Percentiles rank a stretch among this genome's conserved stretches.
phyloP scores from a whole-genome alignment of 2,888 invertebrate species.

The Macropis europaea region DNA sequence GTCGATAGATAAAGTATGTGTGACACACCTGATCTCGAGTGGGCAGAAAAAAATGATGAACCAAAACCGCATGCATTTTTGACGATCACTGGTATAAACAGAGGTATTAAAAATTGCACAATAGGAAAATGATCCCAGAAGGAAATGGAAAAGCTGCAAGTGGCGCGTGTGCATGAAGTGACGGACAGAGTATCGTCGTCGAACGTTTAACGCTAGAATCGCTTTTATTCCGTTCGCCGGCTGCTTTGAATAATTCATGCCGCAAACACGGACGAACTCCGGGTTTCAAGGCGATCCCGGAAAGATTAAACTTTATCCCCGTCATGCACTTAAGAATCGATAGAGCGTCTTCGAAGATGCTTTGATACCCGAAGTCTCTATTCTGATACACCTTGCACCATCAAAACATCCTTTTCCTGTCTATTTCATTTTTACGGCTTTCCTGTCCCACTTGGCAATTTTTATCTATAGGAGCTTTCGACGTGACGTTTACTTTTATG shows the following conservation, averaged over 20 bases:
- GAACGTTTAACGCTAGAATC: conserved; percentile 54
- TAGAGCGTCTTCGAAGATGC: conserved; percentile 1
- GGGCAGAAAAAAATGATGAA: too few species aligned
- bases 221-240: conserved; percentile 46
- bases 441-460: too few species aligned
- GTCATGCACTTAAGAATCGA: conserved; percentile 36
- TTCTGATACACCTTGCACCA: not conserved
- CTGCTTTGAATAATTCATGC: conserved; percentile 53
- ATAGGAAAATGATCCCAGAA: not conserved
- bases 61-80: too few species aligned
- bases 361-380: not conserved
- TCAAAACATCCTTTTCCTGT: too few species aligned
- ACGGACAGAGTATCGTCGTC: conserved; percentile 34
- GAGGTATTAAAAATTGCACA: too few species aligned
- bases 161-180: conserved; percentile 37
- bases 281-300: conserved; percentile 30
- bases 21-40: too few species aligned
- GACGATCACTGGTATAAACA: too few species aligned
- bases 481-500: too few species aligned
- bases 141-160: conserved; percentile 33
- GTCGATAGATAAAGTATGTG: too few species aligned
- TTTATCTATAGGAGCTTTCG: too few species aligned
- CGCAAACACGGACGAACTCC: conserved; percentile 18
- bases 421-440: too few species aligned
- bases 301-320: conserved; percentile 47